These are phyloP conservation scores for Tympanuchus pallidicinctus DNA, from an alignment of 2,113 vertebrate genomes.

Conservation along the genomic window DNA sequence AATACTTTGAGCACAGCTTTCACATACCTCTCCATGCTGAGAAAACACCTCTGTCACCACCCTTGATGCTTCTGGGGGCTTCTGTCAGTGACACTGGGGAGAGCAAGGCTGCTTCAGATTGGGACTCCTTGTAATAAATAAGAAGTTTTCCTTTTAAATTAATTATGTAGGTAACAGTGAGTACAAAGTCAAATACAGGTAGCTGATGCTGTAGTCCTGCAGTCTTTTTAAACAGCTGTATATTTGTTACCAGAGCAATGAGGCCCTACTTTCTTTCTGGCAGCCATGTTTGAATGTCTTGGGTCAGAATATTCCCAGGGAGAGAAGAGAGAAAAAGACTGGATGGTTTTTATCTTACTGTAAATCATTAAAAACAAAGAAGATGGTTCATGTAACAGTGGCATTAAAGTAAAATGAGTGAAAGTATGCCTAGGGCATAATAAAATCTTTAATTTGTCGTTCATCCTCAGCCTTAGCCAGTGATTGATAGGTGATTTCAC, in stretches of 20 bases:
- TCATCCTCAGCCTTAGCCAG: conserved; percentile 60
- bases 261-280: neutral
- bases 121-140: neutral
- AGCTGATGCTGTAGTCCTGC: neutral
- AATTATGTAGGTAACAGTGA: neutral
- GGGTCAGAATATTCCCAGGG: neutral
- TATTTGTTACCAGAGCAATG: neutral
- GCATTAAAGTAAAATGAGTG: conserved; percentile 74
- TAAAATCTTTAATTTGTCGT: conserved; percentile 74
- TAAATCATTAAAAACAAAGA: conserved; percentile 65
- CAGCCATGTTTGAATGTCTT: neutral
- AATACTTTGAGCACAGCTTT: neutral
- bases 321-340: neutral
- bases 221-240: neutral
- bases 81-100: neutral
- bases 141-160: neutral
- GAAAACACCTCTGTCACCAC: neutral
- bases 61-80: neutral
- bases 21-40: neutral
- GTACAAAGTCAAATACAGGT: neutral
- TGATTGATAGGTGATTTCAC: conserved; percentile 71
- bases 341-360: conserved; percentile 54
- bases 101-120: neutral
- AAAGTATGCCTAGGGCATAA: conserved; percentile 65
- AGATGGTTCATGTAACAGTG: conserved; percentile 73